Evolutionary conservation across 2,113 vertebrate genomes (phyloP), one percentile per base, ranked within the genome.

Genomic region (Lutjanus erythropterus): DNA sequence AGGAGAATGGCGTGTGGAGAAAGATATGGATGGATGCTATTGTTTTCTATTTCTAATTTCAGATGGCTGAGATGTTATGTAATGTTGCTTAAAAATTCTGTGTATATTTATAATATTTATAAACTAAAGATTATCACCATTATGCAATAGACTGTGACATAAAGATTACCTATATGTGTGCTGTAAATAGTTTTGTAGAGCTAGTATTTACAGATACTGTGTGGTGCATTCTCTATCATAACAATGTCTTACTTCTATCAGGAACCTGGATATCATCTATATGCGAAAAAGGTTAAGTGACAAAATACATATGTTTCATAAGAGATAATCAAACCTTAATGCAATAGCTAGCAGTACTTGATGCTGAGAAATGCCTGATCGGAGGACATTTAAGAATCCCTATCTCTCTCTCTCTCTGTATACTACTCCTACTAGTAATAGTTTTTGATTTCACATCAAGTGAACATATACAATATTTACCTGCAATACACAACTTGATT

Each of bases 101-200:
- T 95, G 94, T 95, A 95, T 94, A 96, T 95, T 96, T 95, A 94
- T 95, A 95, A 94, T 95, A 95, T 96, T 96, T 95, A 95, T 96
- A 95, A 95, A 95, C 95, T 96, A 95, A 95, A 95, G 94, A 95
- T 89, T 91, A 95, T 96, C 94, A 96, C 96, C 95, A 94, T 93
- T 94, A 94, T 95, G 95, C 94, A 95, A 92, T 92, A 95, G 95
- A 97, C 96, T 96, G 95, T 95, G 95, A 95, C 95, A 96, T 96
- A 96, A 96, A 97, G 95, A 96, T 96, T 93, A 95, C 68, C 95
- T 95, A 95, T 95, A 96, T 94, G 95, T 95, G 94, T 96, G 92
- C 88, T 99, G 97, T 99, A 98, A 96, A 98, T 98, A 99, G 95
- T 95, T 97, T 97, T 96, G 94, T 95, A 96, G 96, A 94, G 86